Conservation (phyloP, 2,113 vertebrate species). For the Phrynocephalus versicolor region DNA sequence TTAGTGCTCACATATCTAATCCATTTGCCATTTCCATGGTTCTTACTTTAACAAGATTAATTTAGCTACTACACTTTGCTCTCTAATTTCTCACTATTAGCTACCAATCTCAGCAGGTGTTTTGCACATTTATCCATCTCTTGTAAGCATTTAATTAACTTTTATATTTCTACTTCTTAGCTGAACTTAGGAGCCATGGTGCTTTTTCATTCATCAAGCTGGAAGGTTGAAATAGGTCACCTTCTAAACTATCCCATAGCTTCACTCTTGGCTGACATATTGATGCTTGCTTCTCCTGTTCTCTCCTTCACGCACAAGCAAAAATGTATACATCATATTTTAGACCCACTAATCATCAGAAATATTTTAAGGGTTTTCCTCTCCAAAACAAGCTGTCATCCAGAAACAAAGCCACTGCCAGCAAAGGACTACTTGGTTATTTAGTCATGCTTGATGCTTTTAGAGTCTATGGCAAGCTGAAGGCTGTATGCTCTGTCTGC, state of each 20-base stretch:
- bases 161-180: neutral
- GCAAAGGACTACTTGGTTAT: neutral
- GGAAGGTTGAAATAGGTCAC: conserved; percentile 5
- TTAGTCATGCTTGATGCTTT: neutral
- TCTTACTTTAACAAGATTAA: neutral
- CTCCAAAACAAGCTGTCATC: neutral
- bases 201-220: neutral
- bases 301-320: neutral
- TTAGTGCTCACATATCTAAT: neutral
- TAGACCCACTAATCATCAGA: neutral
- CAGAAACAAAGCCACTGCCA: neutral
- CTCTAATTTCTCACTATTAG: neutral
- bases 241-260: conserved; percentile 3
- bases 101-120: conserved; percentile 1
- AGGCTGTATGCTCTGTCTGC: neutral
- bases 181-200: neutral
- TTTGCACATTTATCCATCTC: neutral
- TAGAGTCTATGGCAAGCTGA: neutral
- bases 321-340: neutral
- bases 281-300: neutral
- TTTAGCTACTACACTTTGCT: neutral
- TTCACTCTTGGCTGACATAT: neutral
- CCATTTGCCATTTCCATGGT: neutral
- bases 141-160: conserved; percentile 9
- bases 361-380: neutral